Base-by-base conservation (phyloP, 2,888 invertebrate genomes). In the Petrolisthes manimaculis region DNA sequence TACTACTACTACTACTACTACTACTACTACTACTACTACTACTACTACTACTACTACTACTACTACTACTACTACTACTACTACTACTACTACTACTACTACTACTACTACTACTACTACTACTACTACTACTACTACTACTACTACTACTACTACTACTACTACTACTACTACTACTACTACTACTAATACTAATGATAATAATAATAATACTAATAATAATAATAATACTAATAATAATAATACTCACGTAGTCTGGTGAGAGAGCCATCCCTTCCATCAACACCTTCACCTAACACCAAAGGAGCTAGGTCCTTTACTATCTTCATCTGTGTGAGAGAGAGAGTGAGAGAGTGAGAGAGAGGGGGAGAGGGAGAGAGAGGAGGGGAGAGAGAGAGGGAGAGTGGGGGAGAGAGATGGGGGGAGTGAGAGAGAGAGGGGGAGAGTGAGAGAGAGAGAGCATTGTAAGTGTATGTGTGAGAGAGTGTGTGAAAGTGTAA, bases 301-400 rank as follows among this genome's bases (percentile, higher is more conserved):
- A 90, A 81, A 8, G 90, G 90, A 18, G 90, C 90, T 55, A 90
- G 79, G 71, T 90, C 90, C 74, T 89, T 89, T 37, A 89, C 85
- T 56, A 55, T 87, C 84, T 83, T 87, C 86, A 90, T 86, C 90
- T 89, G 84, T 37, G 24, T 55, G 56, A 21, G 51, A 53, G 6
- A 80, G 81, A 71, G 56, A 74, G 12, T 67, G 4, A 6, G 51
- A 18, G 69, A 82, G 3, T 51, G 51, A 8, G 55, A 79, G 9
- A 79, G 55, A 4, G 12, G 55, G 14, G 5, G n/a, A 4, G 69
- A 69, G 69, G 69, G n/a, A n/a, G 14, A 5, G 6, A 51, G n/a
- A 51, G 3, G 53, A 12, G 37, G 3, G n/a, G 3, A 78, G 37
- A 9, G 78, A 18, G 78, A 78, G 78, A 78, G 78, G 18, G 78